Evolutionary conservation across 2,113 vertebrate species (phyloP), one percentile per base, ranked within the genome.

Genomic region (Corydoras maculifer): DNA sequence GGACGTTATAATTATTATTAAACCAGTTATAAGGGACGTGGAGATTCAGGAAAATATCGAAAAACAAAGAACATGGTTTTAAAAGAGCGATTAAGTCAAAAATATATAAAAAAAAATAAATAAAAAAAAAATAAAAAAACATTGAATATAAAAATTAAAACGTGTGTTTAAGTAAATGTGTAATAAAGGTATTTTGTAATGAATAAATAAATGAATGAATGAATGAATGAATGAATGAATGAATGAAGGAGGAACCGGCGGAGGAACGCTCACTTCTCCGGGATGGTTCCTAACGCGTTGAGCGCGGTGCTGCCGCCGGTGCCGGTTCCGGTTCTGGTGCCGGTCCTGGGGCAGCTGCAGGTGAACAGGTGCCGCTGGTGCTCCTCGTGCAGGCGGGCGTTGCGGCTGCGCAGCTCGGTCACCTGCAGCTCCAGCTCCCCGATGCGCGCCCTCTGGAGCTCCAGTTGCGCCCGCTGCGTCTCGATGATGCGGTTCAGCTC

Each of bases 351-450:
- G 18, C 78, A 91, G 88, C 89, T 83, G 92, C 94, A 98, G 86
- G 90, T 89, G 79, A 89, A 90, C 88, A 97, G 90, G 89, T 96
- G 96, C 70, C 93, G 89, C 84, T 90, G 91, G 89, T 95, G 92
- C 80, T 92, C 86, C 77, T 96, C 92, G 83, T 90, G 89, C 72
- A 94, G 87, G 43, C 88, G 81, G 76, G 69, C 88, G 62, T 95
- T 94, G 83, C 94, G 90, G 43, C 84, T 75, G 81, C 91, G 90
- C 86, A 96, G 82, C 80, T 88, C 89, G 72, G 90, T 86, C 88
- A 96, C 92, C 91, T 94, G 93, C 90, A 92, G 91, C 92, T 96
- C 92, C 77, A 95, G 93, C 88, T 94, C 90, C 68, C 92, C 91
- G 63, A 96, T 95, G 72, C 93, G 80, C 18, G 79, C 81, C 82